Conservation (phyloP, 2,797 vertebrate species). For the Siniperca undulata region DNA sequence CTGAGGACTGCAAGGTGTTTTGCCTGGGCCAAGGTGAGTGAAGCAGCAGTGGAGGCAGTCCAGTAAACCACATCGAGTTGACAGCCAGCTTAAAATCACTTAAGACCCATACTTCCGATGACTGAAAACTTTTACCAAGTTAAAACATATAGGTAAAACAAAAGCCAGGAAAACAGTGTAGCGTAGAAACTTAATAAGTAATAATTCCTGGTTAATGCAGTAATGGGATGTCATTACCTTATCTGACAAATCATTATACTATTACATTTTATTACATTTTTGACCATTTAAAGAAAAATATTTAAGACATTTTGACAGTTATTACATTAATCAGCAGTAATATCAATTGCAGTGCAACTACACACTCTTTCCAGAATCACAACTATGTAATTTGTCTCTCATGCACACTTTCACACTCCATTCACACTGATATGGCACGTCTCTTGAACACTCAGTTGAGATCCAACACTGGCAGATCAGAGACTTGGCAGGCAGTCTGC, state of each 20-base stretch:
- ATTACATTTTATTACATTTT: constrained; percentile 3
- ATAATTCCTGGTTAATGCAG: constrained; percentile 14
- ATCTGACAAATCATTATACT: constrained; percentile 2
- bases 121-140: no score
- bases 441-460: constrained; percentile 51
- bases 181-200: background rate
- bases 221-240: background rate
- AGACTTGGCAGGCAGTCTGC: constrained; percentile 67
- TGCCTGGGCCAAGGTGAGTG: no score
- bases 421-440: constrained; percentile 46
- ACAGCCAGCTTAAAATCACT: no score
- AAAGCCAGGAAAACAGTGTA: no score
- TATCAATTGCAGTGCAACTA: background rate
- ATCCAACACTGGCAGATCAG: constrained; percentile 57
- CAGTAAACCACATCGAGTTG: no score
- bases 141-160: no score
- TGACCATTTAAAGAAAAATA: constrained; percentile 8
- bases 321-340: constrained; percentile 6
- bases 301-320: constrained; percentile 12
- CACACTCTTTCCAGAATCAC: constrained; percentile 15
- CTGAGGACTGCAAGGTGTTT: no score
- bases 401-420: constrained; percentile 39
- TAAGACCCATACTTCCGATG: no score
- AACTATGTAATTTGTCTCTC: constrained; percentile 30
- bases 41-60: no score